phyloP scores from a whole-genome alignment of 2,113 vertebrate species.

The Panthera uncia region DNA sequence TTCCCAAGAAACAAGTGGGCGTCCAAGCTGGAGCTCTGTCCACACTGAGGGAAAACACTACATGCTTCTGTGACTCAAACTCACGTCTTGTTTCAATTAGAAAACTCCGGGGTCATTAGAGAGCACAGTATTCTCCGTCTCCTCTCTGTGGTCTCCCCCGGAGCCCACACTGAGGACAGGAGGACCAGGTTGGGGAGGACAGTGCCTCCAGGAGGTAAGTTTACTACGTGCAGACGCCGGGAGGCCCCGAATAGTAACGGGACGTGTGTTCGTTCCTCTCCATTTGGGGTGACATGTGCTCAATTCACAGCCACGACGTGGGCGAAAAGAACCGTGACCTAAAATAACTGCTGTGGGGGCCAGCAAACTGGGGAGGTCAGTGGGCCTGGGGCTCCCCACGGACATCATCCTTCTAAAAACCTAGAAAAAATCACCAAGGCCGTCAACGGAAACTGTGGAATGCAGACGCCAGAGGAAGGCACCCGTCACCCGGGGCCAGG shows the following conservation, averaged over 20 bases:
- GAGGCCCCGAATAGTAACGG: neutral
- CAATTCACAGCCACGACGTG: neutral
- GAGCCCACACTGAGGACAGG: neutral
- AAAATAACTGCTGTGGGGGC: accelerated
- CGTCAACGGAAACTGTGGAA: accelerated
- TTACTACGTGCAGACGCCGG: accelerated
- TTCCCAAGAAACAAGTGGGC: neutral
- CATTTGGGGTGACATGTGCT: too few species aligned
- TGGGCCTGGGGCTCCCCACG: accelerated
- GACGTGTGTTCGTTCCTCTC: accelerated
- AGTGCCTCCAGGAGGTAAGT: too few species aligned
- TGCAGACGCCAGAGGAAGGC: accelerated
- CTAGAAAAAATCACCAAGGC: neutral
- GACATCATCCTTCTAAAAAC: neutral
- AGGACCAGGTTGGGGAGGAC: neutral
- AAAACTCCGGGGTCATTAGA: neutral
- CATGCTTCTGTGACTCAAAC: neutral
- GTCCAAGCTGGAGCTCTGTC: neutral
- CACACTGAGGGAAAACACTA: neutral
- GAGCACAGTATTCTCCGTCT: neutral
- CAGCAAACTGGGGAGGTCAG: neutral
- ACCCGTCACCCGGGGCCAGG: accelerated
- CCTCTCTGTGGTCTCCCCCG: neutral
- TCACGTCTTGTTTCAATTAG: neutral
- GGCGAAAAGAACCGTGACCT: neutral